Evolutionary conservation across 2,113 vertebrate species (phyloP).

Genomic region (Struthidea cinerea): DNA sequence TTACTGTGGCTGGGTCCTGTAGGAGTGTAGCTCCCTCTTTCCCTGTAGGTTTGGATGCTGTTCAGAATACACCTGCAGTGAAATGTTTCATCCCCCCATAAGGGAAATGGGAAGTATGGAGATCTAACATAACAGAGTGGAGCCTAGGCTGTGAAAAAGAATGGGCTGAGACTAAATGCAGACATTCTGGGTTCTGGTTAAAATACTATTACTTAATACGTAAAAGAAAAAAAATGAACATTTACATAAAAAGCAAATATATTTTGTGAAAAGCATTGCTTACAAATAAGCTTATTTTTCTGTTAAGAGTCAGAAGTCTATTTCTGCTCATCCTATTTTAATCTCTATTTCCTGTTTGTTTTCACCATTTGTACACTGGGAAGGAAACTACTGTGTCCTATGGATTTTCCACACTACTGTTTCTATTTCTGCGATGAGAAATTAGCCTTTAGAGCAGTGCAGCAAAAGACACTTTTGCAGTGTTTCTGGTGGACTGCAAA

Average conservation of each 20-base stretch:
- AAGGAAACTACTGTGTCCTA: constrained; percentile 24
- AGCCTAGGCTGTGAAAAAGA: background rate
- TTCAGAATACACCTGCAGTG: background rate
- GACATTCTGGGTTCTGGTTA: background rate
- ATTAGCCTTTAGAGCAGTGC: background rate
- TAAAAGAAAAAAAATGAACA: background rate
- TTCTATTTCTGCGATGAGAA: constrained; percentile 12
- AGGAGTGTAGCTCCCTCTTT: background rate
- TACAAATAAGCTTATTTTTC: background rate
- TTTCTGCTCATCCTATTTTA: constrained; percentile 3
- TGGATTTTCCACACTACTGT: background rate
- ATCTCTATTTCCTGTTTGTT: constrained; percentile 27
- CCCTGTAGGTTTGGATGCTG: background rate
- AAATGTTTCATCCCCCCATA: fast-evolving
- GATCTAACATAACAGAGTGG: background rate
- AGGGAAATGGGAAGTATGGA: background rate
- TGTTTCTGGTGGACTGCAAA: background rate
- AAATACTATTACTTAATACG: background rate
- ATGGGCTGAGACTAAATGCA: background rate
- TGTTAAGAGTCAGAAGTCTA: background rate
- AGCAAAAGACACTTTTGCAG: background rate
- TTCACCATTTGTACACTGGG: background rate
- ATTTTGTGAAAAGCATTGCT: background rate
- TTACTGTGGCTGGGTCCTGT: background rate
- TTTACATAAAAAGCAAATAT: background rate